phyloP scores from a whole-genome alignment of 2,888 invertebrate species.

The Mechanitis mazaeus region DNA sequence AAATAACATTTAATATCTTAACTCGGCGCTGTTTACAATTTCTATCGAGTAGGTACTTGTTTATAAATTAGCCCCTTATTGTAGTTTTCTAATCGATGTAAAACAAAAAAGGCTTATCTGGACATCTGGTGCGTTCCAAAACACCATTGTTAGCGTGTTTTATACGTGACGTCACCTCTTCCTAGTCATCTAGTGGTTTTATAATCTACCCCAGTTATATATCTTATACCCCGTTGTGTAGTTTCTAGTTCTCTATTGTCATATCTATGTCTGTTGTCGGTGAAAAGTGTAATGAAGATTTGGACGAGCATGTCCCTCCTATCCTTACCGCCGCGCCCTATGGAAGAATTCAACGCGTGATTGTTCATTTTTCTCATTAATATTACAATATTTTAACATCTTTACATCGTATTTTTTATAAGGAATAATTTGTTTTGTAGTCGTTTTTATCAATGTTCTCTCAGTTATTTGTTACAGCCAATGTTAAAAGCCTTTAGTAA shows the following conservation, averaged over 20 bases:
- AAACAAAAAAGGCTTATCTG: conserved; percentile 23
- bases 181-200: no score
- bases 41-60: conserved; percentile 4
- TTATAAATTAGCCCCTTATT: conserved; percentile 16
- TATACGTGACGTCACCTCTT: neutral
- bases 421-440: neutral
- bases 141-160: conserved; percentile 21
- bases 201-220: no score
- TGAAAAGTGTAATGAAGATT: no score
- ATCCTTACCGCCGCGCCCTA: neutral
- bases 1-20: neutral
- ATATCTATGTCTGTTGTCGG: no score
- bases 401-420: neutral
- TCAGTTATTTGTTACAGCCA: neutral
- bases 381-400: neutral
- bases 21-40: neutral
- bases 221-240: no score
- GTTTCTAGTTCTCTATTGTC: no score
- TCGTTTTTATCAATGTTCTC: no score
- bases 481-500: no score
- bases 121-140: conserved; percentile 28
- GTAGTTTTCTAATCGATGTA: conserved; percentile 22
- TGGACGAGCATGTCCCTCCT: no score
- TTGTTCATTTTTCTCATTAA: conserved; percentile 8
- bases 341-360: conserved; percentile 46